phyloP scores from a whole-genome alignment of 2,113 vertebrate species.

The Tamias sibiricus region DNA sequence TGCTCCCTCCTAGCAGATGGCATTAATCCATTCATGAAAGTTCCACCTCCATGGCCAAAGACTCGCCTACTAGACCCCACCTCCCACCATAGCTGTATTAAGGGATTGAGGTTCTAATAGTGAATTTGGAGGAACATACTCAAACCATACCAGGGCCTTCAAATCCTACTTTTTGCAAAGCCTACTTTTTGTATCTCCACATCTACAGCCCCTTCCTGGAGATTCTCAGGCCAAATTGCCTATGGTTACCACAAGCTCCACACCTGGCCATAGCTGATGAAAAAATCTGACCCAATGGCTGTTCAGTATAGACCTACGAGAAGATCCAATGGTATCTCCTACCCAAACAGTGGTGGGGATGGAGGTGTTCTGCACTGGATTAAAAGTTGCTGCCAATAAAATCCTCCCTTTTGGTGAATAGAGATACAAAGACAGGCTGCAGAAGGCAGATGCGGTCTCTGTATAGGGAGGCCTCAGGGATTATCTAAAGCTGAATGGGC shows the following conservation, averaged over 20 bases:
- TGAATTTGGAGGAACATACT: neutral
- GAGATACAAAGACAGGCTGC: neutral
- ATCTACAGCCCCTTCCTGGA: neutral
- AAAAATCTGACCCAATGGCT: neutral
- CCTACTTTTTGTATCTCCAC: neutral
- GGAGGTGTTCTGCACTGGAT: neutral
- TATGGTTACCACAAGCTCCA: neutral
- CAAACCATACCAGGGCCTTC: too few relatives aligned
- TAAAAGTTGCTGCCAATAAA: neutral
- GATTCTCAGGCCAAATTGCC: neutral
- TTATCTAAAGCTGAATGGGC: neutral
- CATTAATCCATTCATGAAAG: neutral
- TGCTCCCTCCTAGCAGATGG: neutral
- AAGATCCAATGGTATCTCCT: neutral
- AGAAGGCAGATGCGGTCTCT: too few relatives aligned
- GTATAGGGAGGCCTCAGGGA: neutral
- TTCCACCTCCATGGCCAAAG: neutral
- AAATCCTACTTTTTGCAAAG: neutral
- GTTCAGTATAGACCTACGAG: neutral
- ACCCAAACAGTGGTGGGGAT: too few relatives aligned
- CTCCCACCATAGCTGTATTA: neutral
- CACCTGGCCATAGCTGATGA: neutral
- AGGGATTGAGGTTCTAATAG: neutral
- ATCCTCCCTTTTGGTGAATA: neutral
- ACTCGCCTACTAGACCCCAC: too few relatives aligned